Evolutionary conservation across 2,888 invertebrate species (phyloP), one percentile per base, ranked within the genome.

Genomic region (Scotopteryx bipunctaria): DNA sequence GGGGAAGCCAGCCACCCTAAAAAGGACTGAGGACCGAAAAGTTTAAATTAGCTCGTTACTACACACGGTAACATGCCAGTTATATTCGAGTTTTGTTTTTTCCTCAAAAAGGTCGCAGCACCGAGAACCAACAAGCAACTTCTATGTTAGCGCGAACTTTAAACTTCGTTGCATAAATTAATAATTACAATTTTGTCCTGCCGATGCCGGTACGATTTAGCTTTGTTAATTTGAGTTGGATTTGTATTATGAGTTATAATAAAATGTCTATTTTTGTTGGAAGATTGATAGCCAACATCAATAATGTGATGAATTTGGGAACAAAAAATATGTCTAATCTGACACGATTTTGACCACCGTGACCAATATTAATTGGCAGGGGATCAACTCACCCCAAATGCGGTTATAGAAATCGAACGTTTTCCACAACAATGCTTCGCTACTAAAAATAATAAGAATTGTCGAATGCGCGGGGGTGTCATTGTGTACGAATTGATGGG

Each of bases 11-110:
- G 71, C 67, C 78, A 74, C 81, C 83, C 79, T 77, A 70, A 66
- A 55, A 74, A 73, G 83, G 81, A 81, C 78, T 68, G 74, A 74
- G 78, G 71, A 74, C 81, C 86, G 83, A 88, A 89, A 89, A 90
- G 86, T 89, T 90, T 90, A 90, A 90, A 90, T 90, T 88, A 90
- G 89, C 90, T 90, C 81, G 90, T 90, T 89, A 89, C 87, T 72
- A 85, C 86, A 83, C 76, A 83, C 81, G 80, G 78, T 69, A 74
- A 81, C 81, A 75, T 71, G 78, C 73, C 83, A 78, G 83, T 82
- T 83, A 76, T 78, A 77, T 81, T 68, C 67, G 76, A 72, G 75
- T 81, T 82, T 83, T 86, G 86, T 87, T 89, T 89, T 89, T 87
- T 85, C 76, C 59, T 63, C 61, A 81, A 79, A 85, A 87, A 85